Evolutionary conservation across 1,140 invertebrate genomes (phyloP), one percentile per base, ranked within the genome.

Genomic region (Chelonus insularis): DNA sequence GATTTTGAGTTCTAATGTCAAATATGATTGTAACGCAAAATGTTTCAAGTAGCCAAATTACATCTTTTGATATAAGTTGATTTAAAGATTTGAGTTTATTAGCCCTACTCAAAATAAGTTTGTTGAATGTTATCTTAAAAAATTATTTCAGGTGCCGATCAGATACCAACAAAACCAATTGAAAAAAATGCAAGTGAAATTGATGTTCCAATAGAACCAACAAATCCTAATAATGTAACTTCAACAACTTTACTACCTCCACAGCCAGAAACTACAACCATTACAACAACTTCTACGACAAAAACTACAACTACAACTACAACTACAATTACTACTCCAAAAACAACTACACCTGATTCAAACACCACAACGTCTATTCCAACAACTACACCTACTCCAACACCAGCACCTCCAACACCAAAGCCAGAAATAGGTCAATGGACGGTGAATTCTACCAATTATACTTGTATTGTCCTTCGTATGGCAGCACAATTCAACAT

Each of bases 401-500:
- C 79, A 2, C 39, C 70, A 50, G 66, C 75, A 8, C 64, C 65
- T 78, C 67, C 66, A 45, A 37, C 41, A 14, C 81, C 83, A 16
- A 63, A 72, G 9, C 81, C 85, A n/a, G 68, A 74, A 5, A 74
- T 75, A 29, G 84, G 83, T 20, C 82, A 72, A 60, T 89, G 87
- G 87, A 47, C 62, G 1, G 63, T 80, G 2, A 75, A 70, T 60
- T 80, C 70, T 62, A 75, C 73, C 0, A 76, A 83, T 41, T 39
- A 64, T 3, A 74, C 68, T 5, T 88, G 87, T 68, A 83, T 90
- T 37, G 69, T 88, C 11, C 69, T 86, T 1, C 75, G 85, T 72
- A 86, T 89, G 84, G 86, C 86, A 3, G 81, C 83, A 8, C 83
- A 86, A 57, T 71, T 89, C 9, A 86, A 86, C 67, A 73, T 89